Base-by-base conservation (phyloP, 2,888 invertebrate genomes). In the Anorthoa munda region DNA sequence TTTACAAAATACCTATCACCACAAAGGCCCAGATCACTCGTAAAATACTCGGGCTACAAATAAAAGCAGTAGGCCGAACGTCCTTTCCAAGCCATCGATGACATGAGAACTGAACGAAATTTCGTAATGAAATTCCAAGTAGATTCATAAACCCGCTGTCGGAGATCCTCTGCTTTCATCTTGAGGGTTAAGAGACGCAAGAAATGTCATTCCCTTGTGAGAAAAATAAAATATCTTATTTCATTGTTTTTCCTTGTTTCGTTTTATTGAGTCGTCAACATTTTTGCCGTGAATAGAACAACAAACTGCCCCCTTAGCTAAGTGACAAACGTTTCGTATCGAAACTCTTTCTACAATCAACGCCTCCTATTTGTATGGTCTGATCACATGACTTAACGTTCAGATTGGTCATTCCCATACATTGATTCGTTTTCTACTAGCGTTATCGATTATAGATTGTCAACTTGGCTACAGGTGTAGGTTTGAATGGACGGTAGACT, bases 91-190 rank as follows among this genome's bases (percentile, higher is more conserved):
- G 77, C 83, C 87, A 80, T 87, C 87, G 84, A 89, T 88, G 87
- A 86, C 84, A 82, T 77, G 85, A 80, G 72, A 84, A 75, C 72
- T 81, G 76, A 89, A 88, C 84, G 88, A 92, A 91, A 92, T 92
- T 89, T 89, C 88, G 84, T 92, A 93, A 94, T 93, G 92, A 93
- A 94, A 94, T 93, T 93, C 93, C 93, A 67, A 77, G 88, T 85
- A 84, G 90, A 92, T 92, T 92, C 92, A 93, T 93, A 93, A 91
- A 81, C 90, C 87, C 82, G 77, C 72, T 77, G 71, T 70, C 46
- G 51, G 67, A 74, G 74, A 76, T 71, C 78, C 82, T 68, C 70
- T 72, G 71, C 71, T 83, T 81, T 81, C 78, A 85, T 81, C 83
- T 72, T 75, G 86, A 87, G 87, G 88, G 87, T 86, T 87, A 56